Evolutionary conservation across 2,113 vertebrate species (phyloP).

Genomic region (Oplegnathus fasciatus): DNA sequence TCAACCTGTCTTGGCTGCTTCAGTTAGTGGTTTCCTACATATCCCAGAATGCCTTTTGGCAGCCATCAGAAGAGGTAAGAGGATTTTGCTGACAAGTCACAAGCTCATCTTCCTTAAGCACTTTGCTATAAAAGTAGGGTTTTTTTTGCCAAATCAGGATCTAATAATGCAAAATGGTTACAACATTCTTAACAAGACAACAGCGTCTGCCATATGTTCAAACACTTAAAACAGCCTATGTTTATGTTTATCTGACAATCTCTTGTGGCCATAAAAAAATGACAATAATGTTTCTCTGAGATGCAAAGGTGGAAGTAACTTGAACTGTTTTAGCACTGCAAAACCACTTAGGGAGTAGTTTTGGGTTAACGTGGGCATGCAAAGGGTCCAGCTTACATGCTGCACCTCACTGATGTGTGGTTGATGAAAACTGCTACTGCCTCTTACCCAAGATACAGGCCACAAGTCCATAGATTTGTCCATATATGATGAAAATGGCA

Average conservation of each 20-base stretch:
- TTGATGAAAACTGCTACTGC: background rate
- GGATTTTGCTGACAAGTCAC: background rate
- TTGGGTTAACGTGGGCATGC: background rate
- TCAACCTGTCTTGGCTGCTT: slow-evolving; percentile 10
- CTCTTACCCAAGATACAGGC: too few relatives aligned
- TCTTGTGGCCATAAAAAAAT: background rate
- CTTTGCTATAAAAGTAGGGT: background rate
- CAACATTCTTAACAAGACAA: background rate
- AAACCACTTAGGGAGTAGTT: background rate
- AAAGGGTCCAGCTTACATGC: too few relatives aligned
- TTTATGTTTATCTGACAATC: background rate
- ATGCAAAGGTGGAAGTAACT: too few relatives aligned
- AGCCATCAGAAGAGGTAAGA: background rate
- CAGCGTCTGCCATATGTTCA: background rate
- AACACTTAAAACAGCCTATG: background rate
- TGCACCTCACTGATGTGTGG: background rate
- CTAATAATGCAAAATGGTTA: background rate
- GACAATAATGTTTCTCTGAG: background rate
- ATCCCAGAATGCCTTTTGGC: background rate
- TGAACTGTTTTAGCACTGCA: background rate
- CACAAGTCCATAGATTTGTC: background rate
- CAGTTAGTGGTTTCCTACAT: background rate
- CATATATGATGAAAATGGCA: background rate
- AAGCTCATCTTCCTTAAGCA: background rate
- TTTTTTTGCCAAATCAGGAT: background rate